These are phyloP conservation scores for Eristalis pertinax DNA, from an alignment of 2,888 invertebrate genomes.

Conservation along the genomic window DNA sequence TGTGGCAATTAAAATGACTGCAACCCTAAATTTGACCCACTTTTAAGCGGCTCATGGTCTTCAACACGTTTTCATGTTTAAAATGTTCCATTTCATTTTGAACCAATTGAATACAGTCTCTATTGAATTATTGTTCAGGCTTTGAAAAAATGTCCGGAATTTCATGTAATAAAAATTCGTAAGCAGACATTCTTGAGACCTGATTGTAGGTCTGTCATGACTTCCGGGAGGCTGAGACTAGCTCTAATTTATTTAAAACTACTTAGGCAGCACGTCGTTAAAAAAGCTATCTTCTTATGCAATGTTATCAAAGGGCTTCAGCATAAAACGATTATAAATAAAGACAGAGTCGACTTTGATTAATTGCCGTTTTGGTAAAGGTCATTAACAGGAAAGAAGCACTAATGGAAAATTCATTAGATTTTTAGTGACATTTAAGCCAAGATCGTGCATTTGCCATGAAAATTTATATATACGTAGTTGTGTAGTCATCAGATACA, in stretches of 20 bases:
- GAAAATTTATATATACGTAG: not conserved
- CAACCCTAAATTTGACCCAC: not conserved
- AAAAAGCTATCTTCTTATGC: not conserved
- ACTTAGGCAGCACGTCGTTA: not conserved
- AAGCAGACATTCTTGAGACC: not conserved
- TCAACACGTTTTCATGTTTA: not conserved
- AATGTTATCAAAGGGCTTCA: not conserved
- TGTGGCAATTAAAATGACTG: not conserved
- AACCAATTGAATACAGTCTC: not conserved
- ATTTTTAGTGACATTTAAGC: not conserved
- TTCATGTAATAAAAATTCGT: not conserved
- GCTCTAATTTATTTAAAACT: not conserved
- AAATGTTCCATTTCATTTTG: not conserved
- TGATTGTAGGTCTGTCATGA: not conserved
- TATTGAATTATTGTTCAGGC: too few species aligned
- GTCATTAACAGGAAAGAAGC: not conserved
- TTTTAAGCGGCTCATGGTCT: not conserved
- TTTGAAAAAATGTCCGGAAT: not conserved
- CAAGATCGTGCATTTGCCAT: not conserved
- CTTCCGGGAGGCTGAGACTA: not conserved
- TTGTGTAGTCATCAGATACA: not conserved
- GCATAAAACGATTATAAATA: not conserved
- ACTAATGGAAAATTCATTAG: slow-evolving; percentile 1
- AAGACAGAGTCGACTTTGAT: not conserved
- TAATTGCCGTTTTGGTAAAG: not conserved